Evolutionary conservation across 1,140 invertebrate genomes (phyloP).

Genomic region (Ceratitis capitata): DNA sequence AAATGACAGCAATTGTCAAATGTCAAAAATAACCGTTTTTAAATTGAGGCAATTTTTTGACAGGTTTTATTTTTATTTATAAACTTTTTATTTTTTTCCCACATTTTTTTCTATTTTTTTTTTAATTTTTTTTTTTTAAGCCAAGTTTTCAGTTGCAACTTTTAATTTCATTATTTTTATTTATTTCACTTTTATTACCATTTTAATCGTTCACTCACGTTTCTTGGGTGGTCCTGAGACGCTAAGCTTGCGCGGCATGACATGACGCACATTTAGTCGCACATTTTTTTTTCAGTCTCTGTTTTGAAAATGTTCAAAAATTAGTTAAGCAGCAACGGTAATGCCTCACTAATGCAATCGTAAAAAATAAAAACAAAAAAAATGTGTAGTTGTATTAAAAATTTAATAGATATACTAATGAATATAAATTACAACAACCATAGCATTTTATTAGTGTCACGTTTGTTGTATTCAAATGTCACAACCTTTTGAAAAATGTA

Average conservation of each 20-base stretch:
- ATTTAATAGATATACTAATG: not conserved
- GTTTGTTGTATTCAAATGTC: constrained; percentile 26
- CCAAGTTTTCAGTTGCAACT: not conserved
- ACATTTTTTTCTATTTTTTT: not conserved
- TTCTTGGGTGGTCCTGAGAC: constrained; percentile 1
- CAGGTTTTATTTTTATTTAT: not conserved
- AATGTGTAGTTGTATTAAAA: constrained; percentile 3
- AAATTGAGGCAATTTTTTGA: no score
- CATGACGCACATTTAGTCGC: no score
- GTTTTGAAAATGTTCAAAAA: constrained; percentile 4
- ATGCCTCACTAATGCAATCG: constrained; percentile 6
- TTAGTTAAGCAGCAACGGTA: not conserved
- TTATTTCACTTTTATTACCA: not conserved
- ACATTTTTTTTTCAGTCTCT: not conserved
- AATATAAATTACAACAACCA: not conserved
- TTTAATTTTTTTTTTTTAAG: not conserved
- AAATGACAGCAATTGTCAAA: constrained; percentile 19
- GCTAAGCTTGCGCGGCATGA: no score
- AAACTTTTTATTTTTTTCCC: not conserved
- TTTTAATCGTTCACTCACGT: constrained; percentile 23
- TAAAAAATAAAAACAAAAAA: not conserved
- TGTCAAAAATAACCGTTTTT: not conserved
- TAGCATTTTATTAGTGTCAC: constrained; percentile 14
- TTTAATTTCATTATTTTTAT: not conserved
- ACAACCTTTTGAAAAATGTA: not conserved